Evolutionary conservation across 1,140 invertebrate species (phyloP).

Genomic region (Archegozetes longisetosus): DNA sequence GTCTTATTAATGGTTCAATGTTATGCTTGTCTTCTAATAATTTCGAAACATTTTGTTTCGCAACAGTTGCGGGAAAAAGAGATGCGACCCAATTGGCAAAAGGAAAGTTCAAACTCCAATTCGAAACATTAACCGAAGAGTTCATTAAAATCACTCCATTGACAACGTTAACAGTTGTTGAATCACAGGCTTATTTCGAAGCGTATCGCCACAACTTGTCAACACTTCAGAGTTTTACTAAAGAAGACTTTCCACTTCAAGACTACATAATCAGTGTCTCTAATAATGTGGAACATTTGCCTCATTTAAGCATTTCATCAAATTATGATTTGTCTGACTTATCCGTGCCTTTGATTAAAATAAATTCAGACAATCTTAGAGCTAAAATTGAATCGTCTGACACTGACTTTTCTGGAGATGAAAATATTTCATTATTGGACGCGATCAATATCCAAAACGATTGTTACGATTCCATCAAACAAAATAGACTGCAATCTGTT

Average conservation of each 20-base stretch:
- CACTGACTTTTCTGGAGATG: no score
- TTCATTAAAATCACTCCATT: not conserved
- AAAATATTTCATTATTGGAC: no score
- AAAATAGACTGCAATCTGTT: no score
- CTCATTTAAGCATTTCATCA: not conserved
- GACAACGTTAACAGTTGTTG: not conserved
- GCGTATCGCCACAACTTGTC: constrained; percentile 31
- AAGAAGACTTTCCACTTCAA: constrained; percentile 24
- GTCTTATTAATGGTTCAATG: constrained; percentile 53
- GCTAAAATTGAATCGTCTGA: not conserved
- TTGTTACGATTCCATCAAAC: no score
- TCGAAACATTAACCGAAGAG: not conserved
- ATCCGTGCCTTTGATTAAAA: no score
- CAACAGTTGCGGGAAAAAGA: constrained; percentile 40
- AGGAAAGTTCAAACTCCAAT: not conserved
- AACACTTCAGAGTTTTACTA: constrained; percentile 26
- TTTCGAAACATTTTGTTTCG: constrained; percentile 48
- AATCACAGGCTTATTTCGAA: constrained; percentile 30
- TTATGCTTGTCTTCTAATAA: constrained; percentile 48
- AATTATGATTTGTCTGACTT: not conserved
- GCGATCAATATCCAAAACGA: no score
- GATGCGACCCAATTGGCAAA: constrained; percentile 28
- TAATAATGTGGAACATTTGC: not conserved
- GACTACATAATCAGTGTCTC: constrained; percentile 2
- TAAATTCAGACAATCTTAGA: no score